phyloP scores from a whole-genome alignment of 2,113 vertebrate genomes.

The Okapia johnstoni region DNA sequence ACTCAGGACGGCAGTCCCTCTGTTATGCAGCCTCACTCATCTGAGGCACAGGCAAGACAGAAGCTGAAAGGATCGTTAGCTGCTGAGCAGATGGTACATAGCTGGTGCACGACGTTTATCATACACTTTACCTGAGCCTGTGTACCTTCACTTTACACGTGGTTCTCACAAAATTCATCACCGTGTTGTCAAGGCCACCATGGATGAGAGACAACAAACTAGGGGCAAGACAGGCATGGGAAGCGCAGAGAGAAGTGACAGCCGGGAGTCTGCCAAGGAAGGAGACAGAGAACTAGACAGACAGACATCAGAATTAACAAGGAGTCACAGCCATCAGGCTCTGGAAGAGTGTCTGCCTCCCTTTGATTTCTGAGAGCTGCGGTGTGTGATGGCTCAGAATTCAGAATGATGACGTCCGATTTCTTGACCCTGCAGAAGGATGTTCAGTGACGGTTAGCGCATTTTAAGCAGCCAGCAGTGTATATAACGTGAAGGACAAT shows the following conservation, averaged over 20 bases:
- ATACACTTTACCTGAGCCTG: rapidly evolving
- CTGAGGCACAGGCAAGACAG: not conserved
- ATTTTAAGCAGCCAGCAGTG: not conserved
- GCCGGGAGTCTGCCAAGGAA: not conserved
- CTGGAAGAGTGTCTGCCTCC: not conserved
- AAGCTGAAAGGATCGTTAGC: not conserved
- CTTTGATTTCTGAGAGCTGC: not conserved
- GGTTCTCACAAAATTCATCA: not conserved
- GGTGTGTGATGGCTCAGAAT: not conserved
- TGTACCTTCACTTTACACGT: not conserved
- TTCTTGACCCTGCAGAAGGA: not conserved
- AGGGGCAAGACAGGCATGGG: not conserved
- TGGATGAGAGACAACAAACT: not conserved
- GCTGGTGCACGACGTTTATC: rapidly evolving
- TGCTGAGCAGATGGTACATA: rapidly evolving
- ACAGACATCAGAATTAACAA: not conserved
- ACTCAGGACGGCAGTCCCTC: not conserved
- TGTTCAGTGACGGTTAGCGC: not conserved
- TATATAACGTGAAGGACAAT: not conserved
- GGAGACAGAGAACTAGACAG: not conserved
- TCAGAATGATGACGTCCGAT: not conserved
- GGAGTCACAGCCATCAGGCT: not conserved
- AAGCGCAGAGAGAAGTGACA: not conserved
- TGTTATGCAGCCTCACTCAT: not conserved
- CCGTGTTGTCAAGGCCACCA: not conserved